Evolutionary conservation across 2,797 vertebrate genomes (phyloP).

Genomic region (Scomberomorus guttatus): DNA sequence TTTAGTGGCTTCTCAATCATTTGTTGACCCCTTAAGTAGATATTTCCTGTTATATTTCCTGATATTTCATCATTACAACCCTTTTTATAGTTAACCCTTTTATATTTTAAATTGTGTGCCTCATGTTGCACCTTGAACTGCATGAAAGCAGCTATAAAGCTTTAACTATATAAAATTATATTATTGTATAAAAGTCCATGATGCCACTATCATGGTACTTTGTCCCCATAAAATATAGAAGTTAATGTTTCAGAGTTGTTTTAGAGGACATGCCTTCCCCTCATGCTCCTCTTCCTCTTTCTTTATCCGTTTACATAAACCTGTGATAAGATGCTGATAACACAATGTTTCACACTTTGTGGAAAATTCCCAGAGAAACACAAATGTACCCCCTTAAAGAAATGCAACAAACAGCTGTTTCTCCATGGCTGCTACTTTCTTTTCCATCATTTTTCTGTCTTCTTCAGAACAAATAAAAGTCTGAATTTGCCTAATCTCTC

Average conservation of each 20-base stretch:
- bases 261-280: not conserved
- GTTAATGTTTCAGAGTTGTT: slow-evolving; percentile 30
- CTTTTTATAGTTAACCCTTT: no score
- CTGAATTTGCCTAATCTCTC: no score
- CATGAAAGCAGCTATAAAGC: no score
- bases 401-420: not conserved
- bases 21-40: no score
- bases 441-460: rapidly evolving
- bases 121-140: not conserved
- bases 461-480: not conserved
- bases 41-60: no score
- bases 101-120: not conserved
- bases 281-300: not conserved
- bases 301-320: no score
- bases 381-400: not conserved
- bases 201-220: not conserved
- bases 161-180: not conserved
- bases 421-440: no score
- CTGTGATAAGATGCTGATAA: slow-evolving; percentile 33
- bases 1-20: no score
- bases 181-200: not conserved
- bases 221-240: not conserved
- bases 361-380: slow-evolving; percentile 45
- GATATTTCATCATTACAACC: no score
- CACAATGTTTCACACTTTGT: slow-evolving; percentile 2